phyloP scores from a whole-genome alignment of 2,113 vertebrate species.

The Phrynocephalus versicolor region DNA sequence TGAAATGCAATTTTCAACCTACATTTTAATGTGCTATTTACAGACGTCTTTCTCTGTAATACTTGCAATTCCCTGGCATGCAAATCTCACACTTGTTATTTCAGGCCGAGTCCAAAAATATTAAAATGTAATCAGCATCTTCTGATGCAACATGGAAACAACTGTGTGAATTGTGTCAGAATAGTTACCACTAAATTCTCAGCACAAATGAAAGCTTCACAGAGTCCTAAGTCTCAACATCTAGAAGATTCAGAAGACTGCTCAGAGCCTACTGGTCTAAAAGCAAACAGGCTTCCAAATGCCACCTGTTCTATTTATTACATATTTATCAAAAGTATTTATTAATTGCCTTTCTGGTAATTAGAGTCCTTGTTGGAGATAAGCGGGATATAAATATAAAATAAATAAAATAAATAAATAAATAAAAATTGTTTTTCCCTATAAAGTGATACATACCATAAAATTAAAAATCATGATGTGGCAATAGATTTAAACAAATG shows the following conservation, averaged over 20 bases:
- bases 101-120: background rate
- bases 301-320: too few relatives aligned
- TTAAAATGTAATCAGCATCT: background rate
- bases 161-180: background rate
- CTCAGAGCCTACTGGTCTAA: too few relatives aligned
- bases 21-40: slow-evolving; percentile 34
- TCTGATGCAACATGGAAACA: background rate
- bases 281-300: too few relatives aligned
- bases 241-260: background rate
- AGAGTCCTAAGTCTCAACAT: background rate
- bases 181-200: background rate
- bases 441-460: too few relatives aligned
- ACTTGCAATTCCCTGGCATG: background rate
- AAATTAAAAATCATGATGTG: too few relatives aligned
- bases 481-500: too few relatives aligned
- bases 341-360: too few relatives aligned
- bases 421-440: too few relatives aligned
- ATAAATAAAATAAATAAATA: too few relatives aligned
- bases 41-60: background rate
- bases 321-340: too few relatives aligned
- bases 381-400: too few relatives aligned
- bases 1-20: slow-evolving; percentile 38
- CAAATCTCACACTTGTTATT: slow-evolving; percentile 7
- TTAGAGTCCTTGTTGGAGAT: too few relatives aligned
- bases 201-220: background rate